Evolutionary conservation across 2,888 invertebrate genomes (phyloP), one percentile per base, ranked within the genome.

Genomic region (Alloplasta piceator): DNA sequence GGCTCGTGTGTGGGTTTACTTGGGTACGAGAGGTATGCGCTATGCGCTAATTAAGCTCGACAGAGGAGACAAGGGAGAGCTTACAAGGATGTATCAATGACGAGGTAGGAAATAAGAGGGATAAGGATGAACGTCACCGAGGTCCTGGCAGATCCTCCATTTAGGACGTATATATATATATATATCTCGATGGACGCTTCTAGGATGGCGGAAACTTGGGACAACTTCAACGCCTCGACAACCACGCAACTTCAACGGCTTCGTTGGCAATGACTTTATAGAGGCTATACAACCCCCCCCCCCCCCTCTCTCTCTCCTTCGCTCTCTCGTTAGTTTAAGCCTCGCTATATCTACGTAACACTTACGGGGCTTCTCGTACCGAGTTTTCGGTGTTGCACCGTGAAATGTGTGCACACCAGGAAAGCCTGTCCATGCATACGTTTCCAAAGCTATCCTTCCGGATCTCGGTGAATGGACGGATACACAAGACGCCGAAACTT

Each of bases 141-240:
- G 73, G 43, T 66, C 52, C 58, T 74, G 55, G 43, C 6, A 43
- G 7, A 43, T 52, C 43, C 70, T 5, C 60, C 46, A 63, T 61
- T 66, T 58, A 48, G 5, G n/a, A 71, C 12, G 4, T 52, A 48
- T 41, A 48, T 12, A n/a, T 26, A 7, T 14, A 14, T 39, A 3
- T 39, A 16, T 16, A 55, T 16, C 41, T 14, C 5, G 36, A 41
- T 60, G 16, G 5, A 41, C 38, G 50, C 26, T 43, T 78, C 63
- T 38, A 60, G 60, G 77, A 48, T 52, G 50, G 70, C 55, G 60
- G 67, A 71, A 78, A 82, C 66, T 82, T 82, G 71, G 16, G 71
- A 74, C 66, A 70, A 81, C 66, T 78, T 82, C 74, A 82, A 75
- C 81, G 70, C 78, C 78, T 78, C 74, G 50, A 74, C 74, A 71